Evolutionary conservation across 2,113 vertebrate genomes (phyloP).

Genomic region (Mionectes macconnelli): DNA sequence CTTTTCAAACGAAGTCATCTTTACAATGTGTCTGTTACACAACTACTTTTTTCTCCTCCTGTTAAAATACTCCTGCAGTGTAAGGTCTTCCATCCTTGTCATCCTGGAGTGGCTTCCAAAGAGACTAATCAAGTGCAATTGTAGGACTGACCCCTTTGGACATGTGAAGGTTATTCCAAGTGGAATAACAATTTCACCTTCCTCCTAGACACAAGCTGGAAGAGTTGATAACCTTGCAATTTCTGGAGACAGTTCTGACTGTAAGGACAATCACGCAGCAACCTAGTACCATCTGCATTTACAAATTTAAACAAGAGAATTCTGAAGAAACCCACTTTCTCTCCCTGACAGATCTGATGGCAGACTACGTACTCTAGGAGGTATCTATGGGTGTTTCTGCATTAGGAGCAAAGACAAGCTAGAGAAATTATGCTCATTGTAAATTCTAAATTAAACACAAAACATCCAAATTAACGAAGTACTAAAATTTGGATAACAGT

Average conservation of each 20-base stretch:
- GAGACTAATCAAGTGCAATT: not conserved
- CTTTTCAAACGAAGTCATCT: not conserved
- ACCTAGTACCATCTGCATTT: not conserved
- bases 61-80: not conserved
- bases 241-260: not conserved
- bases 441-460: not conserved
- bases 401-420: not conserved
- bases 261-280: not conserved
- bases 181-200: not conserved
- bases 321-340: not conserved
- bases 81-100: not conserved
- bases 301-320: not conserved
- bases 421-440: not conserved
- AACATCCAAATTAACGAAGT: not conserved
- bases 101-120: not conserved
- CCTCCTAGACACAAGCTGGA: not conserved
- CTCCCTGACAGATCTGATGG: not conserved
- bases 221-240: rapidly evolving
- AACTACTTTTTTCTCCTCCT: not conserved
- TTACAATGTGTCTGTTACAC: not conserved
- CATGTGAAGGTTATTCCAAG: not conserved
- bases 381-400: not conserved
- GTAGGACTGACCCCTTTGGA: not conserved
- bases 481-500: not conserved
- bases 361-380: not conserved